Evolutionary conservation across 2,797 vertebrate species (phyloP), one percentile per base, ranked within the genome.

Genomic region (Microhierax caerulescens): DNA sequence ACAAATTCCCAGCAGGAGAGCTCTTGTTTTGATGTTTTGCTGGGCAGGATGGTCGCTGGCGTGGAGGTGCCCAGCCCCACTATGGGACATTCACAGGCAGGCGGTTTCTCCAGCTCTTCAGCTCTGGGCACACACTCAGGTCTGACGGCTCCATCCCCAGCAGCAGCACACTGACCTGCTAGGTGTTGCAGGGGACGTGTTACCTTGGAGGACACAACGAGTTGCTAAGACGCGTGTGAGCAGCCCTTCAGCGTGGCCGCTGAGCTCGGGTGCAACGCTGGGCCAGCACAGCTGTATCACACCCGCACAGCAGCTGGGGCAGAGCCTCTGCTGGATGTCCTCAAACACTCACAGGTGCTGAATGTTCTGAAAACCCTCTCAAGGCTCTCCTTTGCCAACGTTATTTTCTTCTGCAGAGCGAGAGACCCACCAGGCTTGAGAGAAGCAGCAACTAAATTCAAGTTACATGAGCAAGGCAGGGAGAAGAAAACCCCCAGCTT

Each of bases 51-150:
- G 54, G 30, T 13, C 73, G 59, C 51, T 74, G 56, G 23, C 34
- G 43, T 8, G 43, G n/a, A 48, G 0, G 0, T 57, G 39, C 9
- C 36, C n/a, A 70, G 7, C 4, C 19, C 36, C 41, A 56, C 28
- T 27, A 39, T 43, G 14, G 54, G 34, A 15, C 3, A 1, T 15
- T 19, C n/a, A 9, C 1, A 1, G 10, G 9, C n/a, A 63, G 36
- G 24, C 0, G 2, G 32, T n/a, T 78, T 69, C 4, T 41, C 32
- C 25, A 36, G 51, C 23, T 51, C 14, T 41, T 19, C 56, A 28
- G 22, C 11, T 24, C 51, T 22, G 63, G 21, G 10, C 57, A 65
- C 51, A 11, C 27, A 10, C 48, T 37, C 23, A 25, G 34, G 30
- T 59, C 41, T 22, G 30, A 23, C 1, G 0, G 10, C 57, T 64